Base-by-base conservation (phyloP, 2,797 vertebrate genomes). In the Scomberomorus guttatus region DNA sequence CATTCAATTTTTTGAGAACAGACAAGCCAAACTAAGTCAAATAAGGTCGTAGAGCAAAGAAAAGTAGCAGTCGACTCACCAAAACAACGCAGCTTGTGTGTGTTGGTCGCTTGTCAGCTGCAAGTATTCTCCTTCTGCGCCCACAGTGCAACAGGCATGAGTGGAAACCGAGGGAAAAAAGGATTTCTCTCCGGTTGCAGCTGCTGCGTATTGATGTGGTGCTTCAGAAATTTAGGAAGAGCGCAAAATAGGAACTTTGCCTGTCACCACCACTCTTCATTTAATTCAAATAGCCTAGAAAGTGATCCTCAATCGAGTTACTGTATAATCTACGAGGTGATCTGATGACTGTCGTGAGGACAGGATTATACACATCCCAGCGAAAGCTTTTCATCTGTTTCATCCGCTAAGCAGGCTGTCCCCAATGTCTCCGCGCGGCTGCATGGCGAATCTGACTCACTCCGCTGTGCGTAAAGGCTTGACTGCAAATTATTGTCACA, bases 381-480 rank as follows among this genome's bases (percentile, higher is more conserved):
- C 64, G 77, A 91, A 87, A 91, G 84, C 90, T 86, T 86, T 60
- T 91, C 77, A 85, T 90, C 86, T 83, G 85, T 70, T 76, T 85
- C 75, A 90, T 89, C 82, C 82, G 70, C 77, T 77, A 65, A 73
- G 51, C 76, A 52, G 39, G 32, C 79, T 87, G 85, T 81, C 83
- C 82, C 65, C 70, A 67, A n/a, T 79, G 50, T 65, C 75, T 57
- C 56, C 68, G 65, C 72, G 24, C 80, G 80, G 67, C 81, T 75
- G 65, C 77, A 52, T 32, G 74, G 81, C 62, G 59, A 50, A 8
- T 54, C 54, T 76, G 84, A 88, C 73, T 84, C 73, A 72, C 72
- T 80, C 20, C 64, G 10, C 70, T 64, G 69, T 44, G 86, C 79
- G 82, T 72, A 25, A 42, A 88, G 54, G 75, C 75, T 68, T 70